Evolutionary conservation across 2,113 vertebrate genomes (phyloP), one percentile per base, ranked within the genome.

Genomic region (Otolemur garnettii): DNA sequence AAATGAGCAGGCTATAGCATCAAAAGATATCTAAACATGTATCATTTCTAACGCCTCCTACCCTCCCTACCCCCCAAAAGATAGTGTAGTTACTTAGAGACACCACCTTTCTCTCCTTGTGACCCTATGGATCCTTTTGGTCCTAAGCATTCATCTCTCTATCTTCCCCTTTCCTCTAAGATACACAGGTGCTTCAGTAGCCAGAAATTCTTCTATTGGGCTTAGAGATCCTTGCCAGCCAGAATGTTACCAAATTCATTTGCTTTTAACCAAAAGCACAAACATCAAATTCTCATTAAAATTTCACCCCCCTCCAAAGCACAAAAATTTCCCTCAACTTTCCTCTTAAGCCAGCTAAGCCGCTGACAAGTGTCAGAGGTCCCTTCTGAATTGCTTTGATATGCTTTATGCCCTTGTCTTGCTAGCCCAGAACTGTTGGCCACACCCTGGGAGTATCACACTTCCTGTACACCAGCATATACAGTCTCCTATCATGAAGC

Each of bases 271-370:
- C 11, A 90, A 93, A 71, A 77, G 55, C 22, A 91, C 50, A 80
- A 90, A 94, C 3, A 50, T 57, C 72, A 96, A 88, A 68, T 1
- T 90, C 57, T 50, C 33, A 6, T 62, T 96, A 88, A 92, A 92
- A 94, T 64, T 79, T 92, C 30, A 85, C 28, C 11, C 57, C 75
- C 75, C 62, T 92, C 71, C 33, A 93, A 92, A 75, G 84, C 77
- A 94, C 7, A 91, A 83, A 59, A 93, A 90, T 82, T 68, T 90
- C 50, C 35, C n/a, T 90, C 53, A 77, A 68, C 42, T 96, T 96
- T 96, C 38, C 84, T 87, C 45, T 59, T 42, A 85, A 85, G 64
- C 60, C 59, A 91, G 50, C 33, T 87, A 77, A 81, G 64, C 38
- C 55, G 68, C 38, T 53, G 21, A 9, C 89, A 18, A 45, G 13